Evolutionary conservation across 2,797 vertebrate species (phyloP).

Genomic region (Vireo griseus): DNA sequence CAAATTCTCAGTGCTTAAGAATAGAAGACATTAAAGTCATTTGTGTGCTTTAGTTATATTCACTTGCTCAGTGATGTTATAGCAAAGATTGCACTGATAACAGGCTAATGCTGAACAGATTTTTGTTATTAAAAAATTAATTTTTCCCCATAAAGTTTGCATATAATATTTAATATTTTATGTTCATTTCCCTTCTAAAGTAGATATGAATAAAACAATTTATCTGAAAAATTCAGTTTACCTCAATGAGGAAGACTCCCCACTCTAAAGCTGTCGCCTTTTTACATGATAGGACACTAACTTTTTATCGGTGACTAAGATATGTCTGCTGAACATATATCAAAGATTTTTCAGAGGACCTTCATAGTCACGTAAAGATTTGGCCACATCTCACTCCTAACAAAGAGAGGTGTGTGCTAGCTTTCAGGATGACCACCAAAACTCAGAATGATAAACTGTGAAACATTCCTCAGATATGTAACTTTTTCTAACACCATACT

Average conservation of each 20-base stretch:
- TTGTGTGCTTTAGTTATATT: background rate
- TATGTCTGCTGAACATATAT: background rate
- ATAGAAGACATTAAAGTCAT: background rate
- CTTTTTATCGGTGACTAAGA: background rate
- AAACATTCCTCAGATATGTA: background rate
- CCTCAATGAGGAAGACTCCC: background rate
- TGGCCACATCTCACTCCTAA: background rate
- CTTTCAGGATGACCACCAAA: background rate
- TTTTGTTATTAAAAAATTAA: background rate
- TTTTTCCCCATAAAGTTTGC: background rate
- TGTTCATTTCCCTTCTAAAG: background rate
- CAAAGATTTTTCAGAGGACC: background rate
- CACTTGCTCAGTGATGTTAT: background rate
- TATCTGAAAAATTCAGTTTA: background rate
- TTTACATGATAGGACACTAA: background rate
- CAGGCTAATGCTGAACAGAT: background rate
- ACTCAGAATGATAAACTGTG: background rate
- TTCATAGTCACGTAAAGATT: rapidly evolving
- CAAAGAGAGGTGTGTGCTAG: background rate
- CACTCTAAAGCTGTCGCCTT: background rate
- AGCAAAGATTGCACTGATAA: background rate
- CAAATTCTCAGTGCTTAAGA: background rate
- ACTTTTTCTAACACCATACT: background rate
- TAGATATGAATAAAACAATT: background rate
- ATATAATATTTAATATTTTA: background rate